Percentiles rank a stretch among this genome's conserved stretches.
phyloP scores from a whole-genome alignment of 2,797 vertebrate genomes.

The Heterohyrax brucei region DNA sequence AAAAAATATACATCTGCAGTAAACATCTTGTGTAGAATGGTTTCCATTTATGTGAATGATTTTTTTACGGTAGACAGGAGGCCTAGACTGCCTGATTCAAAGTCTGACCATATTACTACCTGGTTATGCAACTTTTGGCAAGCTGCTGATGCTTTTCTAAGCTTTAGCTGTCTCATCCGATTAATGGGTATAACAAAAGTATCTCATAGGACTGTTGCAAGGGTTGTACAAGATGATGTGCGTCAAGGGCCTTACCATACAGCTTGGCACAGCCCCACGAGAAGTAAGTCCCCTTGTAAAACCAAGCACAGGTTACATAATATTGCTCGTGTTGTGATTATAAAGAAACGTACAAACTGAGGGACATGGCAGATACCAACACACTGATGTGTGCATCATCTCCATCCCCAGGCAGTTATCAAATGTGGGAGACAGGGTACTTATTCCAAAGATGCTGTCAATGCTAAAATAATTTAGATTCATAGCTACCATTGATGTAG shows the following conservation, averaged over 20 bases:
- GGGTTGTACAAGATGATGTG: neutral
- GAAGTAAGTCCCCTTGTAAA: neutral
- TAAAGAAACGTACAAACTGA: conserved; percentile 50
- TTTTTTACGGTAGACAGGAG: conserved; percentile 29
- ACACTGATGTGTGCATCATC: neutral
- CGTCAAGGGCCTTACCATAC: neutral
- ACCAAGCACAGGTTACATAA: conserved; percentile 39
- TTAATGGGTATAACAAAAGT: conserved; percentile 31
- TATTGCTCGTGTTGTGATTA: conserved; percentile 44
- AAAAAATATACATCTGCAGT: conserved; percentile 26
- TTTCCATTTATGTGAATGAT: conserved; percentile 56
- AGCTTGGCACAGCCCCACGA: neutral
- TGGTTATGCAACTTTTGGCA: neutral
- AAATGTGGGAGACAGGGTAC: neutral
- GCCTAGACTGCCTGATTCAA: conserved; percentile 34
- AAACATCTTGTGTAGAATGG: neutral
- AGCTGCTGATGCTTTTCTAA: neutral
- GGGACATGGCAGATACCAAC: conserved; percentile 70
- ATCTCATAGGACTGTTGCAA: neutral
- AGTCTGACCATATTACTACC: neutral
- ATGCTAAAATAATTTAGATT: conserved; percentile 44
- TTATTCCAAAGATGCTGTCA: conserved; percentile 37
- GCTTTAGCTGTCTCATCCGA: conserved; percentile 10
- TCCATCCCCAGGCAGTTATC: conserved; percentile 13
- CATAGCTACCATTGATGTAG: neutral